Evolutionary conservation across 1,140 invertebrate species (phyloP).

Genomic region (Gonioctena quinquepunctata): DNA sequence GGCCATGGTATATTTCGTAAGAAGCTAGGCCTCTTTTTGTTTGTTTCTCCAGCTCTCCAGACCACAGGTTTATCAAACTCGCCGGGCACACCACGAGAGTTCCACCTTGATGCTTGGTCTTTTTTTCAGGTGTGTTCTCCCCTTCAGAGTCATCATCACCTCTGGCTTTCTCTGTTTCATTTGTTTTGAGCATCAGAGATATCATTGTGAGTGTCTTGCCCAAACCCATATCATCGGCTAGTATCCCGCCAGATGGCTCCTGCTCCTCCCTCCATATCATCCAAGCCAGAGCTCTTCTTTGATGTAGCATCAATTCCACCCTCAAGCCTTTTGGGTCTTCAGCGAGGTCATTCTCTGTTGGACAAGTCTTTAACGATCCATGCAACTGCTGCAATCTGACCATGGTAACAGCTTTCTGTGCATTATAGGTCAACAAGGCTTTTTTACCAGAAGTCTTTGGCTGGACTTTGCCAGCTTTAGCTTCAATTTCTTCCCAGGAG

Average conservation of each 20-base stretch:
- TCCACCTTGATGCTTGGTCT: slow-evolving; percentile 60
- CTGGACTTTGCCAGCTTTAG: slow-evolving; percentile 57
- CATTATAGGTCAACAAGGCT: slow-evolving; percentile 65
- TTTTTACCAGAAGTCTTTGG: slow-evolving; percentile 61
- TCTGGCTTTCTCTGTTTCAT: slow-evolving; percentile 36
- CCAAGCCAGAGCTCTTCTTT: slow-evolving; percentile 86
- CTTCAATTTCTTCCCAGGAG: slow-evolving; percentile 59
- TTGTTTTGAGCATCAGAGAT: slow-evolving; percentile 67
- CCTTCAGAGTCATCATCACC: slow-evolving; percentile 36
- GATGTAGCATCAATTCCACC: slow-evolving; percentile 81
- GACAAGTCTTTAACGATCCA: slow-evolving; percentile 68
- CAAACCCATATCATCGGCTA: slow-evolving; percentile 95
- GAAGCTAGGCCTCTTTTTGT: slow-evolving; percentile 65
- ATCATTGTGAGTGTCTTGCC: slow-evolving; percentile 95
- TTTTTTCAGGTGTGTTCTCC: slow-evolving; percentile 40
- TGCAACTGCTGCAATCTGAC: slow-evolving; percentile 76
- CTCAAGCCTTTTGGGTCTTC: slow-evolving; percentile 68
- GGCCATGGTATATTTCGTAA: slow-evolving; percentile 80
- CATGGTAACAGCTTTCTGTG: slow-evolving; percentile 68
- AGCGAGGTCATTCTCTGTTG: slow-evolving; percentile 62
- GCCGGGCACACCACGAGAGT: slow-evolving; percentile 91
- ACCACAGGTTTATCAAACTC: slow-evolving; percentile 84
- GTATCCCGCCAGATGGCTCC: slow-evolving; percentile 78
- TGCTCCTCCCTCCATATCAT: slow-evolving; percentile 86
- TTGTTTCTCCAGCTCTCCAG: slow-evolving; percentile 74